Percentiles rank a stretch among this genome's conserved stretches.
These are phyloP conservation scores for Hermaeophaga mercurialis DNA, from an alignment of 2,888 invertebrate genomes.

Conservation along the genomic window DNA sequence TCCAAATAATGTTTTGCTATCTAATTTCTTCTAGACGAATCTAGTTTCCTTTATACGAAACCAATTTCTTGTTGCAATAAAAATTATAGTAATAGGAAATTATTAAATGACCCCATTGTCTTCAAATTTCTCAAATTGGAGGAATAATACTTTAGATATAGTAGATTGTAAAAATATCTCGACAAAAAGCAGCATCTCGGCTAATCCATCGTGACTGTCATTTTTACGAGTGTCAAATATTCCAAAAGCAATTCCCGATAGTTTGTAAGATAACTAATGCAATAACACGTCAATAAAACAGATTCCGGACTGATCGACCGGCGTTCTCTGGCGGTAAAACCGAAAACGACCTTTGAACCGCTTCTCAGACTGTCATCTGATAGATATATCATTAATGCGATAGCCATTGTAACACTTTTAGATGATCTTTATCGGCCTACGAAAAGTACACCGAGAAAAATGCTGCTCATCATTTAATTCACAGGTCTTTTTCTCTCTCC, in stretches of 20 bases:
- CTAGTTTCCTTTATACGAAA: too few relatives aligned
- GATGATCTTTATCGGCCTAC: neutral
- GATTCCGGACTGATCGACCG: neutral
- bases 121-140: too few relatives aligned
- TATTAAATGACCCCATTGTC: too few relatives aligned
- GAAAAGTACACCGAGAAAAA: neutral
- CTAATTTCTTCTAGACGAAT: too few relatives aligned
- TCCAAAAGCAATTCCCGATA: neutral
- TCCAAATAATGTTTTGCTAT: too few relatives aligned
- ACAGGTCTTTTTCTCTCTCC: too few relatives aligned
- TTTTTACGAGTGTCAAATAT: neutral
- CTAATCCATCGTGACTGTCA: neutral
- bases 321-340: slow-evolving; percentile 6
- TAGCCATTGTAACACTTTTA: slow-evolving; percentile 2
- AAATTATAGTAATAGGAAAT: too few relatives aligned
- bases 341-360: slow-evolving; percentile 17
- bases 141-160: too few relatives aligned
- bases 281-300: slow-evolving; percentile 4
- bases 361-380: slow-evolving; percentile 10
- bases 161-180: too few relatives aligned
- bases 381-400: slow-evolving; percentile 12
- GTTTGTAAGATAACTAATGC: slow-evolving; percentile 10
- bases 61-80: too few relatives aligned
- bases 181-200: neutral
- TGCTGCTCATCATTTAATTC: too few relatives aligned